Conservation (phyloP, 2,797 vertebrate species). For the Eospalax fontanierii region DNA sequence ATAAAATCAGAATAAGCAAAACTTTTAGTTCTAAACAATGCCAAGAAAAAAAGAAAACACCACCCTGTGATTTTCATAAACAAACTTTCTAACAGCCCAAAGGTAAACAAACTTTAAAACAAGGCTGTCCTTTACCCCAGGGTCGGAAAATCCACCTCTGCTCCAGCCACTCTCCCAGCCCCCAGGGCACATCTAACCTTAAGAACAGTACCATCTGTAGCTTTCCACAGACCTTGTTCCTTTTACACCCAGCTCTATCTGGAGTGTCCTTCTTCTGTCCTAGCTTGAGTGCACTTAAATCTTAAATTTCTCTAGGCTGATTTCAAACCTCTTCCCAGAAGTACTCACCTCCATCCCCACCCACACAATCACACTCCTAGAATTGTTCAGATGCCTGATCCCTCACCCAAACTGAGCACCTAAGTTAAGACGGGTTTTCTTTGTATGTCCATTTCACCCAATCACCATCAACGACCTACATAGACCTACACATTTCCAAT, state of each 20-base stretch:
- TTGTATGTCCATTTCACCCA: too few species aligned
- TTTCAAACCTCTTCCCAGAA: background rate
- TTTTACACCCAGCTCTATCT: background rate
- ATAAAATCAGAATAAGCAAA: background rate
- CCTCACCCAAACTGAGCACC: background rate
- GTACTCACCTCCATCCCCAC: background rate
- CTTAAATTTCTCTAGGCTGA: background rate
- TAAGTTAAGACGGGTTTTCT: constrained; percentile 38
- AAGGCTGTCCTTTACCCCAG: background rate
- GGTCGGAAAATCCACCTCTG: background rate
- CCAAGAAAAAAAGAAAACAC: background rate
- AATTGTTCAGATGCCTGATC: constrained; percentile 10
- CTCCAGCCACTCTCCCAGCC: background rate
- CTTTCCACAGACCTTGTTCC: background rate
- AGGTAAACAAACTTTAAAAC: constrained; percentile 25
- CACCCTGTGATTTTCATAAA: background rate
- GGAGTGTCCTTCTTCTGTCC: background rate
- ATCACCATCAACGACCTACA: background rate
- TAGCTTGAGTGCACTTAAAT: background rate
- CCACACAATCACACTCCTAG: background rate
- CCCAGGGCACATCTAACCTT: background rate
- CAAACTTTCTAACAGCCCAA: background rate
- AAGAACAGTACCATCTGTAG: background rate
- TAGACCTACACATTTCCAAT: too few species aligned
- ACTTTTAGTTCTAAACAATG: constrained; percentile 35